phyloP scores from a whole-genome alignment of 2,888 invertebrate genomes.

The Mimas tiliae region DNA sequence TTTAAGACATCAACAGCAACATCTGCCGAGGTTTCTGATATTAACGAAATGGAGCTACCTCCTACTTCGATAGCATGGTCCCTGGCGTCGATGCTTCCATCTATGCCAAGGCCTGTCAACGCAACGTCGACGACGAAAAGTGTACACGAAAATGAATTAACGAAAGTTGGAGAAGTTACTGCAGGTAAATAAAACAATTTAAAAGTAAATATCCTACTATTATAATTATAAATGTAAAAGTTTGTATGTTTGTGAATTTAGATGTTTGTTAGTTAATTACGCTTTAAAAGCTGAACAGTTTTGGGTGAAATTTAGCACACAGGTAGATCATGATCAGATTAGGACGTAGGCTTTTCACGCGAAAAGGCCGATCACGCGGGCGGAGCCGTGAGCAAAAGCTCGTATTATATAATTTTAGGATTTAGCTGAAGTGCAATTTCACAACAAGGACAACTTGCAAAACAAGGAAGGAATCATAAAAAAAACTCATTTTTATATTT shows the following conservation, averaged over 20 bases:
- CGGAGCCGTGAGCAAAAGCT: no score
- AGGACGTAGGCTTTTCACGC: no score
- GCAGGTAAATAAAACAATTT: slow-evolving; percentile 58
- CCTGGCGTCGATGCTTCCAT: slow-evolving; percentile 75
- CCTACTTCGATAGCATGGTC: slow-evolving; percentile 82
- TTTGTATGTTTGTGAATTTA: no score
- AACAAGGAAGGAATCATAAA: background rate
- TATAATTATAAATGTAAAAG: no score
- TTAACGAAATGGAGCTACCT: slow-evolving; percentile 74
- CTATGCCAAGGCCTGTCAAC: slow-evolving; percentile 55
- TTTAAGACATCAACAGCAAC: slow-evolving; percentile 63
- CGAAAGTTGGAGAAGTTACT: slow-evolving; percentile 71
- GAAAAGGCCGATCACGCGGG: no score
- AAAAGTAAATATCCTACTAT: background rate
- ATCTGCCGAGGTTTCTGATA: slow-evolving; percentile 54
- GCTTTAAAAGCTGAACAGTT: no score
- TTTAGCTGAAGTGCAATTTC: no score
- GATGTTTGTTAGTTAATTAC: no score
- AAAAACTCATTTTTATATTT: slow-evolving; percentile 33
- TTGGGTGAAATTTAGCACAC: no score
- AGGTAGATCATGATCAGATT: no score
- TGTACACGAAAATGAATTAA: slow-evolving; percentile 74
- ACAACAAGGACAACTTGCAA: no score
- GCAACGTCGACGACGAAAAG: slow-evolving; percentile 58
- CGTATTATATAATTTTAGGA: no score